phyloP scores from a whole-genome alignment of 2,113 vertebrate species.

The Neopipo cinnamomea region DNA sequence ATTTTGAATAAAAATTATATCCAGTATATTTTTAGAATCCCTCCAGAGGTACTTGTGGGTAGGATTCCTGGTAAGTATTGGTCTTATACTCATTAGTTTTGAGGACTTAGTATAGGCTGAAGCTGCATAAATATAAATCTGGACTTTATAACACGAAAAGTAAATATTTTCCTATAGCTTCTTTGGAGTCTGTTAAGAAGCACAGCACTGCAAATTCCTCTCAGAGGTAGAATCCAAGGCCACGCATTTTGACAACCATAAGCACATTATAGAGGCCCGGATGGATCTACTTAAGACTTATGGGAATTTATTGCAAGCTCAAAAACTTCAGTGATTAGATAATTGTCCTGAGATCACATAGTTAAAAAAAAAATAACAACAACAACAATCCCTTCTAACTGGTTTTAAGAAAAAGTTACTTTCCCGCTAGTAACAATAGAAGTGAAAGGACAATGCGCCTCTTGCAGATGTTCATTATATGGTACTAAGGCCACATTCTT shows the following conservation, averaged over 20 bases:
- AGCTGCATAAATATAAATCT: neutral
- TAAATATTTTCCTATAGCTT: neutral
- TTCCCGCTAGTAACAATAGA: neutral
- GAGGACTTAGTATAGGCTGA: neutral
- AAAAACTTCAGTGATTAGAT: neutral
- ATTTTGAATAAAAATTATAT: neutral
- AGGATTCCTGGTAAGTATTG: neutral
- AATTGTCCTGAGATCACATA: neutral
- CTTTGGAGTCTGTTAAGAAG: neutral
- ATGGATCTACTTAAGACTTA: neutral
- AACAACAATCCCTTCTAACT: neutral
- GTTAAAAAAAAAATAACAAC: neutral
- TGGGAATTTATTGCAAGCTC: neutral
- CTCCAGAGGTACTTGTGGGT: neutral
- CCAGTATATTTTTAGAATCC: neutral
- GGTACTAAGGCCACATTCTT: neutral
- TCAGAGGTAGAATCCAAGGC: neutral
- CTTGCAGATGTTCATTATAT: neutral
- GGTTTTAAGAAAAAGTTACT: neutral
- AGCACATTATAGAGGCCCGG: neutral
- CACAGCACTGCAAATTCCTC: neutral
- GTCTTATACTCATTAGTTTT: neutral
- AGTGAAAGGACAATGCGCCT: neutral
- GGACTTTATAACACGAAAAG: neutral
- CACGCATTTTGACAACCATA: neutral